Evolutionary conservation across 2,797 vertebrate species (phyloP).

Genomic region (Dendrocincla fuliginosa): DNA sequence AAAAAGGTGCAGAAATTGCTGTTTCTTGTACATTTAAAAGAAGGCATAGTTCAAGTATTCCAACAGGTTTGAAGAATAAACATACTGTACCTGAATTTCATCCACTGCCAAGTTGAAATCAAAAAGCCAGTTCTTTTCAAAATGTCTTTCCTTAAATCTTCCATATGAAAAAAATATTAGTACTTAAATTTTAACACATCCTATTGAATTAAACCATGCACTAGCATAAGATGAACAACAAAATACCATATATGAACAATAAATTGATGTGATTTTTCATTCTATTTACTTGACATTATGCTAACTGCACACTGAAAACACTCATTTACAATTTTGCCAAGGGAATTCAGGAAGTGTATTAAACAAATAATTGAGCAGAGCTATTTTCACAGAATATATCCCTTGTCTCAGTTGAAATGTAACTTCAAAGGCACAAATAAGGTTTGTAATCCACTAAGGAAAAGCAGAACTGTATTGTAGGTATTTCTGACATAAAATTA

Average conservation of each 20-base stretch:
- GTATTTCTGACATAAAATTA: neutral
- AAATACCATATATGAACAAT: neutral
- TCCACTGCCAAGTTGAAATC: constrained; percentile 71
- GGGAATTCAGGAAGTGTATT: neutral
- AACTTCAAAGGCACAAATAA: neutral
- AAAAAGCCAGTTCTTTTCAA: constrained; percentile 65
- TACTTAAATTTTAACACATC: neutral
- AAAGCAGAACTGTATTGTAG: neutral
- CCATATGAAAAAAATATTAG: constrained; percentile 14
- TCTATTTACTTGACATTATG: neutral
- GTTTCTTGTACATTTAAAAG: neutral
- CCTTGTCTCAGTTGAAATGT: neutral
- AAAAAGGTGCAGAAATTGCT: neutral
- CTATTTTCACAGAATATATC: neutral
- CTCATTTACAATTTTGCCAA: neutral
- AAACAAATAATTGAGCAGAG: neutral
- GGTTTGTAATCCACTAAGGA: neutral
- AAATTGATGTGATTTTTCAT: neutral
- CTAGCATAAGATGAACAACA: neutral
- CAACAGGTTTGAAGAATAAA: neutral
- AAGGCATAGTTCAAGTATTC: neutral
- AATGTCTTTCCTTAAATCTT: constrained; percentile 68
- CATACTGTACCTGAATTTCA: constrained; percentile 77
- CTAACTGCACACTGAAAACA: neutral
- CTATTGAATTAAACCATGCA: neutral